These are phyloP conservation scores for Platorchestia sp. DNA, from an alignment of 1,140 invertebrate species.

Conservation along the genomic window DNA sequence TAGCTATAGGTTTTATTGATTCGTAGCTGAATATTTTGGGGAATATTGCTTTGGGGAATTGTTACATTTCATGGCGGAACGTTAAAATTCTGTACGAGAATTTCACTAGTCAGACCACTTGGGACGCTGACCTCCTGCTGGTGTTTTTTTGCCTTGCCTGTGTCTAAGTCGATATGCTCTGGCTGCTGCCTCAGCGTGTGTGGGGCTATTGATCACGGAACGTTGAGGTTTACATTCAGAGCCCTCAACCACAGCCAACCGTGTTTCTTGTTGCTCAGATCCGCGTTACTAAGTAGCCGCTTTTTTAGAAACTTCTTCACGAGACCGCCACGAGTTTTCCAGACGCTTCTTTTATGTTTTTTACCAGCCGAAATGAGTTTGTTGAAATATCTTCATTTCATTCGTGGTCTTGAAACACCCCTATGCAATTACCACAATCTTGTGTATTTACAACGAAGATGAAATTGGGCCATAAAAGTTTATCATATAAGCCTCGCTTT, in stretches of 20 bases:
- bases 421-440: too few relatives aligned
- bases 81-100: not conserved
- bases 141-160: not conserved
- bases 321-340: not conserved
- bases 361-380: not conserved
- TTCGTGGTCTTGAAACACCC: too few relatives aligned
- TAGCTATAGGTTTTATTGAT: not conserved
- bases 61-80: not conserved
- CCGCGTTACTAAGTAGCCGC: constrained; percentile 12
- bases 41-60: too few relatives aligned
- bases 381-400: not conserved
- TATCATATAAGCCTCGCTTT: not conserved
- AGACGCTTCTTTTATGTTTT: not conserved
- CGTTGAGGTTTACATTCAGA: not conserved
- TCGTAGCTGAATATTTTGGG: too few relatives aligned
- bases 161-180: not conserved
- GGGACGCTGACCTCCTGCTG: not conserved
- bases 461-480: too few relatives aligned
- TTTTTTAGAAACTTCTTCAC: not conserved
- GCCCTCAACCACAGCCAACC: constrained; percentile 2
- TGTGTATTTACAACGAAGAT: too few relatives aligned
- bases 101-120: not conserved
- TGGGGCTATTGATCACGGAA: not conserved
- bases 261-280: not conserved
- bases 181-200: not conserved